Evolutionary conservation across 2,888 invertebrate genomes (phyloP).

Genomic region (Andrena haemorrhoa): DNA sequence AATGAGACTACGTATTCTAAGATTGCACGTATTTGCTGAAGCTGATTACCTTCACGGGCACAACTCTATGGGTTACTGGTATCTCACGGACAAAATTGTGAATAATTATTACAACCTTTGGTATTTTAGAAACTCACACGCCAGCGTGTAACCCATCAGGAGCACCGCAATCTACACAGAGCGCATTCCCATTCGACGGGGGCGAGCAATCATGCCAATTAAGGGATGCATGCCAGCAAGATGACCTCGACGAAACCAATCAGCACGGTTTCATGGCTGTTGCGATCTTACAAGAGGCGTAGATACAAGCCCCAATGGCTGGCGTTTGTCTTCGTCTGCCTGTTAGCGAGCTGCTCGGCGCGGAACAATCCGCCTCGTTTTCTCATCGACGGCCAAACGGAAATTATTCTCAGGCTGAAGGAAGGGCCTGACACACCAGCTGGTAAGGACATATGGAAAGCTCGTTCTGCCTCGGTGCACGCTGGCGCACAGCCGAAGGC

Average conservation of each 20-base stretch:
- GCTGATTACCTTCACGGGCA: too few relatives aligned
- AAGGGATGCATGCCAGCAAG: slow-evolving; percentile 45
- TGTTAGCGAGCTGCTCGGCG: slow-evolving; percentile 75
- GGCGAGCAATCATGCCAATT: slow-evolving; percentile 57
- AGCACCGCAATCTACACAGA: neutral
- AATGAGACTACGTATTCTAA: too few relatives aligned
- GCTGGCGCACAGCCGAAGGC: slow-evolving; percentile 5
- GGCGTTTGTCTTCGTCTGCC: slow-evolving; percentile 67
- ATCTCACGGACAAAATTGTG: neutral
- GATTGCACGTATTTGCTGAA: too few relatives aligned
- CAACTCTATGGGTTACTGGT: too few relatives aligned
- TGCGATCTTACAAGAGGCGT: slow-evolving; percentile 69
- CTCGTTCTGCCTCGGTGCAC: slow-evolving; percentile 41
- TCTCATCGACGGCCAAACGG: slow-evolving; percentile 94
- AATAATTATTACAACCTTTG: neutral
- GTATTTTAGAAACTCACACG: slow-evolving; percentile 15
- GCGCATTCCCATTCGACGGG: neutral
- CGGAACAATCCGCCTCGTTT: slow-evolving; percentile 95
- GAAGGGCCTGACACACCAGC: slow-evolving; percentile 94
- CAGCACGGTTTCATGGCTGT: slow-evolving; percentile 57
- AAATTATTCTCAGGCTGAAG: slow-evolving; percentile 95
- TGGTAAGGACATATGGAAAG: slow-evolving; percentile 87
- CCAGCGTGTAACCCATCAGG: neutral
- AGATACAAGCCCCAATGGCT: slow-evolving; percentile 69
- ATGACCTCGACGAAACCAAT: slow-evolving; percentile 71